These are phyloP conservation scores for Rhinella marina DNA, from an alignment of 2,797 vertebrate species.

Conservation along the genomic window DNA sequence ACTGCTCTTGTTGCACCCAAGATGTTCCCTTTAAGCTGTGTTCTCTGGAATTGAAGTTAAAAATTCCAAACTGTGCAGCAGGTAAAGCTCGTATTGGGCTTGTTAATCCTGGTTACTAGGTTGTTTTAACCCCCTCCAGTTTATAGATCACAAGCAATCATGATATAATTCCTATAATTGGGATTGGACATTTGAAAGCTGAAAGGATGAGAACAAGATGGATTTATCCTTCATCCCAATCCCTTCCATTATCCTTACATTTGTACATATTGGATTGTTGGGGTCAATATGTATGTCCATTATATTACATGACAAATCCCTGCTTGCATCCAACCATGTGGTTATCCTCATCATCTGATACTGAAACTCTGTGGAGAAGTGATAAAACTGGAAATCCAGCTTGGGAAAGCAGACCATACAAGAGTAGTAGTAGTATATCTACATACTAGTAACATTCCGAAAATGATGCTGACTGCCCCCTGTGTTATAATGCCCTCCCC, in stretches of 20 bases:
- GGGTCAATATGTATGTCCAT: neutral
- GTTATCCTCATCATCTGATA: neutral
- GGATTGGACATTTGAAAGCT: neutral
- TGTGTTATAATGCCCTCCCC: no score
- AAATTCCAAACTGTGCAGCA: no score
- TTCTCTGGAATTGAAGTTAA: no score
- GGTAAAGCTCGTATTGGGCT: no score
- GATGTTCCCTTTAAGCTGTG: no score
- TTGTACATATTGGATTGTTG: conserved; percentile 39
- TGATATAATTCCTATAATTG: neutral
- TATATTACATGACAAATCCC: conserved; percentile 27
- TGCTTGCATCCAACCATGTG: neutral
- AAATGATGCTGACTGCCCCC: no score
- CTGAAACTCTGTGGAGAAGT: neutral
- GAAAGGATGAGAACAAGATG: conserved; percentile 23
- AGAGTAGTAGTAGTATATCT: no score
- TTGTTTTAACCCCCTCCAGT: no score
- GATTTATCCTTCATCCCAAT: conserved; percentile 17
- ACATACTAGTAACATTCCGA: no score
- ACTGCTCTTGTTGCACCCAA: no score
- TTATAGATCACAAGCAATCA: no score
- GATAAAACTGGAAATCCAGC: neutral
- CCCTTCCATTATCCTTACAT: conserved; percentile 26
- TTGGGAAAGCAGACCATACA: neutral
- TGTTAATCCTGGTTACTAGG: no score